Evolutionary conservation across 2,888 invertebrate species (phyloP).

Genomic region (Gymnocheta viridis): DNA sequence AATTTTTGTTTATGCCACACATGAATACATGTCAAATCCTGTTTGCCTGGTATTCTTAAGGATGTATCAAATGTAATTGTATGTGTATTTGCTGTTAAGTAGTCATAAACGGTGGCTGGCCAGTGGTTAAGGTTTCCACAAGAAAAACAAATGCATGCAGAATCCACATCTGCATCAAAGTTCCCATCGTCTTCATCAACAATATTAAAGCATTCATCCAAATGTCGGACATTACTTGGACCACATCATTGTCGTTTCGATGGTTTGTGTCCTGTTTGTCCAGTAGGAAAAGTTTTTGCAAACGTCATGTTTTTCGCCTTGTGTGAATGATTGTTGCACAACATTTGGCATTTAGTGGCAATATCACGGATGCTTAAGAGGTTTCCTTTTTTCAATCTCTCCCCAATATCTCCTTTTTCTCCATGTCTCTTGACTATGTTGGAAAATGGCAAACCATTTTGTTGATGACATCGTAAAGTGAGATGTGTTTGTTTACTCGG

Average conservation of each 20-base stretch:
- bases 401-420: constrained; percentile 21
- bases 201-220: constrained; percentile 56
- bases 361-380: constrained; percentile 69
- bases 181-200: constrained; percentile 27
- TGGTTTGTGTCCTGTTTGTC: constrained; percentile 38
- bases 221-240: constrained; percentile 61
- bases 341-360: constrained; percentile 53
- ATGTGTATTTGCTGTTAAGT: constrained; percentile 22
- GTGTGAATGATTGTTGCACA: constrained; percentile 21
- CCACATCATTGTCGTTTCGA: constrained; percentile 59
- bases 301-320: constrained; percentile 16
- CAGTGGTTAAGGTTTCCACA: constrained; percentile 44
- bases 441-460: constrained; percentile 1
- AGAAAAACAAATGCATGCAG: constrained; percentile 20
- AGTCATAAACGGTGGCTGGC: constrained; percentile 51
- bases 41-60: neutral
- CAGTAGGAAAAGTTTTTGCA: constrained; percentile 35
- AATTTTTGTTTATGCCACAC: constrained; percentile 29
- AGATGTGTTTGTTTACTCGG: constrained; percentile 61
- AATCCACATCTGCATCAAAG: constrained; percentile 22
- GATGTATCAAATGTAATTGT: constrained; percentile 33
- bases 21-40: neutral
- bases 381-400: constrained; percentile 58
- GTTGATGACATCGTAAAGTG: constrained; percentile 56
- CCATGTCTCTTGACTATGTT: constrained; percentile 33